Base-by-base conservation (phyloP, 2,797 vertebrate genomes). In the Megaceryle alcyon region DNA sequence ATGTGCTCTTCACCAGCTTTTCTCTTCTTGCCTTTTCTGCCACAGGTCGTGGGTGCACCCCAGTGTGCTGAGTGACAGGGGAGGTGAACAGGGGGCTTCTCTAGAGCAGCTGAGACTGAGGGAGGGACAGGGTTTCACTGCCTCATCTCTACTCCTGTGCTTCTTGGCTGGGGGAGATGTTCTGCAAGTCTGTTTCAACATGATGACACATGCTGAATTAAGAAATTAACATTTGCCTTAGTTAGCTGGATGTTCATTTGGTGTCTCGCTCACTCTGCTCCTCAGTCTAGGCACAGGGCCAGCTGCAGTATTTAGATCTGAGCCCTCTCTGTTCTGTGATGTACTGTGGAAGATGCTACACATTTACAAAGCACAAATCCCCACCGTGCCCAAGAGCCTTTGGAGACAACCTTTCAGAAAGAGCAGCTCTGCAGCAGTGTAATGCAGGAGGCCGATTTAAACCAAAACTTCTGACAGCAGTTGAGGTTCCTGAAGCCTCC, bases 401-500 rank as follows among this genome's bases (percentile, higher is more conserved):
- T 33, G 12, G 46, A 20, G 12, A 22, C 21, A 46, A 29, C 59
- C 26, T 33, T 19, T 4, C 2, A 15, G 16, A 33, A 31, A 43
- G 57, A 16, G 26, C 51, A 31, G 73, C 44, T 29, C 31, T 18
- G 31, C 26, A 20, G 81, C 71, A 44, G 60, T 26, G 2, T 2
- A 4, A 5, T 31, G 53, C 79, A 21, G 29, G 33, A 19, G 22
- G 43, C 8, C 3, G 41, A 7, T 43, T 23, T 18, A 31, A 31
- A 44, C 10, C 48, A 31, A 10, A 43, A 3, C 0, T n/a, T 9
- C 23, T 0, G 8, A 10, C 0, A 17, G 44, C 1, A 10, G 4
- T 4, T 7, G 3, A 6, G 20, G 41, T 22, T 17, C 35, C 53
- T 3, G 80, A 6, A 12, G 49, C 49, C 25, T 23, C 2, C 0